Evolutionary conservation across 2,888 invertebrate species (phyloP).

Genomic region (Melipona bicolor): DNA sequence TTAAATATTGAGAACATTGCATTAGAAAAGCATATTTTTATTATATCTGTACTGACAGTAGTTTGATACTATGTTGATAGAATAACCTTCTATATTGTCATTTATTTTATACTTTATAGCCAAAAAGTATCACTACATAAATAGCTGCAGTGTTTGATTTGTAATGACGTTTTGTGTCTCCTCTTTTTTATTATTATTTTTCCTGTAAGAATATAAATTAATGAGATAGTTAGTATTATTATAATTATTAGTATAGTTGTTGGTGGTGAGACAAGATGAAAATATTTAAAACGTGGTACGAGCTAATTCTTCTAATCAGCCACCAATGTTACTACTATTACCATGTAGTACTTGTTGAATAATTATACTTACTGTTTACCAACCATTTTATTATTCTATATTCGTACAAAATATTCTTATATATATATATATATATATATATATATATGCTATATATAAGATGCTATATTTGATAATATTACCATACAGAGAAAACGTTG

Average conservation of each 20-base stretch:
- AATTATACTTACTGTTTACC: conserved; percentile 81
- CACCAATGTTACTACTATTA: conserved; percentile 78
- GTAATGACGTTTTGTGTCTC: conserved; percentile 59
- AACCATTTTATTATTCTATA: conserved; percentile 76
- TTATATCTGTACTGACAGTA: conserved; percentile 56
- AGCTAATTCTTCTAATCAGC: conserved; percentile 66
- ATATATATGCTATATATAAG: conserved; percentile 13
- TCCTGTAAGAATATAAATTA: conserved; percentile 63
- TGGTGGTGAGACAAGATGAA: conserved; percentile 53
- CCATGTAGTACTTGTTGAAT: conserved; percentile 81
- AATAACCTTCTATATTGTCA: conserved; percentile 64
- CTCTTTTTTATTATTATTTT: conserved; percentile 56
- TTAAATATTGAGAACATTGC: conserved; percentile 43
- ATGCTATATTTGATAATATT: conserved; percentile 72
- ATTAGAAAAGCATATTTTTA: conserved; percentile 56
- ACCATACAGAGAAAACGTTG: conserved; percentile 70
- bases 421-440: conserved; percentile 40
- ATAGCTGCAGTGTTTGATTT: conserved; percentile 68
- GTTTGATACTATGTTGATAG: conserved; percentile 58
- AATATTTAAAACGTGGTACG: conserved; percentile 29
- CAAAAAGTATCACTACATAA: conserved; percentile 70
- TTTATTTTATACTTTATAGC: conserved; percentile 66
- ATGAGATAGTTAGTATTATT: conserved; percentile 67
- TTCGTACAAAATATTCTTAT: conserved; percentile 78
- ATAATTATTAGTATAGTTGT: conserved; percentile 67